Conservation (phyloP, 2,797 vertebrate species). For the Arctocebus calabarensis region DNA sequence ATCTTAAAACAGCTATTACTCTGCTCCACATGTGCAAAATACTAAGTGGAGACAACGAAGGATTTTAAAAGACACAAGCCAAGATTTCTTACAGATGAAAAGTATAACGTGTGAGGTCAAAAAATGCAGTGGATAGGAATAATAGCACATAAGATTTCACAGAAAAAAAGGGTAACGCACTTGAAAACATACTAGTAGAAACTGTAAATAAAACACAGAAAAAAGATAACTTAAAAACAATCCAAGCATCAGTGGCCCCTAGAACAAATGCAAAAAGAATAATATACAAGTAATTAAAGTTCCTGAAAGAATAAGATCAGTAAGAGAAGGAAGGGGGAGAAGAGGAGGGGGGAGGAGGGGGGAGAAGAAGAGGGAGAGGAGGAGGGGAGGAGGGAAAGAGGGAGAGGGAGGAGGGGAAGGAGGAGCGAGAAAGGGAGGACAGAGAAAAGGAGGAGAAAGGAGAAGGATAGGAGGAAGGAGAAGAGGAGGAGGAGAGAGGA, state of each 20-base stretch:
- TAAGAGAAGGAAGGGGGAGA: too few species aligned
- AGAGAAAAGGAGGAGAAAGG: too few species aligned
- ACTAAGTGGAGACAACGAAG: not conserved
- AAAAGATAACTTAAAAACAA: not conserved
- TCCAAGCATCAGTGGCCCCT: not conserved
- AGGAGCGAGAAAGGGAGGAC: too few species aligned
- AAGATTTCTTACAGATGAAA: not conserved
- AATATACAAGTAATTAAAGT: too few species aligned
- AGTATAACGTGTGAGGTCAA: not conserved
- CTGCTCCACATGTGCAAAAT: not conserved
- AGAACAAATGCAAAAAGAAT: not conserved
- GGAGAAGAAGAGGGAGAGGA: too few species aligned
- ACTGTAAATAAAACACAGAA: not conserved
- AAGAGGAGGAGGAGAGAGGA: too few species aligned
- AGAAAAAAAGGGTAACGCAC: not conserved
- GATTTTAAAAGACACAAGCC: not conserved
- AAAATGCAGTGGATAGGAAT: not conserved
- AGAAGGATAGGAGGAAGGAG: too few species aligned
- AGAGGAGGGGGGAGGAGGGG: too few species aligned
- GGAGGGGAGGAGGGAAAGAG: fast-evolving
- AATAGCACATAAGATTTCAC: not conserved
- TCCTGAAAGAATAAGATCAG: not conserved
- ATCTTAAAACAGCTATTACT: not conserved
- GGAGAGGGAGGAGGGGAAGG: fast-evolving
- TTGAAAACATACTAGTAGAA: not conserved